These are phyloP conservation scores for Leptopterna dolabrata DNA, from an alignment of 2,888 invertebrate genomes.

Conservation along the genomic window DNA sequence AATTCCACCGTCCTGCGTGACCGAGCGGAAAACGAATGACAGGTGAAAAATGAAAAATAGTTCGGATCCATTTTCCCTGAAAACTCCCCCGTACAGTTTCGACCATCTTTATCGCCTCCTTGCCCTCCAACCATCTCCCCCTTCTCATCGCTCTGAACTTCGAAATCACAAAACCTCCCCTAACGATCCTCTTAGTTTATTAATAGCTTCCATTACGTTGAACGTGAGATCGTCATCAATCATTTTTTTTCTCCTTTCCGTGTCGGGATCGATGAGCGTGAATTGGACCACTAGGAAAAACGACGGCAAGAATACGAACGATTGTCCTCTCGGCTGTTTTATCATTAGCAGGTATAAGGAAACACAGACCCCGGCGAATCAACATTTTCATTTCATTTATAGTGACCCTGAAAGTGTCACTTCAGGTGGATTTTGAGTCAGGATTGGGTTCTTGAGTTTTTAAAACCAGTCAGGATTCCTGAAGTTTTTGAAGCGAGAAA, in stretches of 20 bases:
- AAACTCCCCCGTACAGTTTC: background rate
- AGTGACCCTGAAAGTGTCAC: too few species aligned
- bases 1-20: background rate
- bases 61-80: too few species aligned
- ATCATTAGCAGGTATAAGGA: background rate
- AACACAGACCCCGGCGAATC: background rate
- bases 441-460: too few species aligned
- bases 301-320: background rate
- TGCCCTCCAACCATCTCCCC: background rate
- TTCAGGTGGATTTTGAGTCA: too few species aligned
- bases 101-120: background rate
- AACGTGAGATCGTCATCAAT: background rate
- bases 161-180: background rate
- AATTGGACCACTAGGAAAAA: background rate
- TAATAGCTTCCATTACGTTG: background rate
- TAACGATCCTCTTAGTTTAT: constrained; percentile 8
- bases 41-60: constrained; percentile 7
- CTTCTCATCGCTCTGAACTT: background rate
- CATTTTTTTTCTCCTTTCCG: background rate
- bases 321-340: background rate
- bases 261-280: background rate
- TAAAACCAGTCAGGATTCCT: too few species aligned
- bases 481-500: too few species aligned
- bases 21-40: background rate
- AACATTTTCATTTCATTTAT: too few species aligned